Evolutionary conservation across 1,140 invertebrate species (phyloP).

Genomic region (Sogatella furcifera): DNA sequence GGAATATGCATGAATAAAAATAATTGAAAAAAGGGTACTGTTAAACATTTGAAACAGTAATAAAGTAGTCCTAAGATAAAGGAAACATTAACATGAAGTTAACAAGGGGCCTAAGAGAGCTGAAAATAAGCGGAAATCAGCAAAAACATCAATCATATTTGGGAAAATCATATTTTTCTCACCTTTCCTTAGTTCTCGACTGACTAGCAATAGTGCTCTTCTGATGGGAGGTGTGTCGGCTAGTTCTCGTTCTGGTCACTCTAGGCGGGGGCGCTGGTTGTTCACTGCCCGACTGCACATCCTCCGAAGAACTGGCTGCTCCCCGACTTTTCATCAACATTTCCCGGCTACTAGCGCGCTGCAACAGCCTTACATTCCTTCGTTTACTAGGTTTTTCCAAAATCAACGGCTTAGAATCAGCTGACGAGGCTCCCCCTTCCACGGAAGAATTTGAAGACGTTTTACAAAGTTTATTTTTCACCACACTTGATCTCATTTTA

Average conservation of each 20-base stretch:
- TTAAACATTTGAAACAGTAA: no score
- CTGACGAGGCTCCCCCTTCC: conserved; percentile 26
- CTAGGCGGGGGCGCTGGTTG: neutral
- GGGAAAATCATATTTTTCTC: no score
- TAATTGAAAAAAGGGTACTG: no score
- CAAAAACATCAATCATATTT: no score
- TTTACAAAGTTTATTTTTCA: conserved; percentile 25
- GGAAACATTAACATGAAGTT: no score
- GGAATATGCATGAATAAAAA: no score
- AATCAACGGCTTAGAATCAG: conserved; percentile 7
- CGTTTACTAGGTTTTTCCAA: conserved; percentile 21
- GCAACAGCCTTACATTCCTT: conserved; percentile 33
- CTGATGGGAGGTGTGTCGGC: neutral
- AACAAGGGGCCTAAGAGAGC: no score
- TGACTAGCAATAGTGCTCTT: neutral
- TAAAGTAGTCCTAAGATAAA: no score
- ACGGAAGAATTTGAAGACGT: conserved; percentile 32
- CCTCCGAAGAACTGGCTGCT: conserved; percentile 39
- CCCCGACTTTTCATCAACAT: conserved; percentile 30
- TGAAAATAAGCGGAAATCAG: no score
- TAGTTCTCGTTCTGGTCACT: neutral
- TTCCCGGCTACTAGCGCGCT: conserved; percentile 38
- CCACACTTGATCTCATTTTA: conserved; percentile 16
- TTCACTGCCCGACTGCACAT: conserved; percentile 31
- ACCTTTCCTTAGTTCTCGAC: conserved; percentile 13